Evolutionary conservation across 35 echinoderm and acorn worm species (phyloP).

Genomic region (Lytechinus variegatus): DNA sequence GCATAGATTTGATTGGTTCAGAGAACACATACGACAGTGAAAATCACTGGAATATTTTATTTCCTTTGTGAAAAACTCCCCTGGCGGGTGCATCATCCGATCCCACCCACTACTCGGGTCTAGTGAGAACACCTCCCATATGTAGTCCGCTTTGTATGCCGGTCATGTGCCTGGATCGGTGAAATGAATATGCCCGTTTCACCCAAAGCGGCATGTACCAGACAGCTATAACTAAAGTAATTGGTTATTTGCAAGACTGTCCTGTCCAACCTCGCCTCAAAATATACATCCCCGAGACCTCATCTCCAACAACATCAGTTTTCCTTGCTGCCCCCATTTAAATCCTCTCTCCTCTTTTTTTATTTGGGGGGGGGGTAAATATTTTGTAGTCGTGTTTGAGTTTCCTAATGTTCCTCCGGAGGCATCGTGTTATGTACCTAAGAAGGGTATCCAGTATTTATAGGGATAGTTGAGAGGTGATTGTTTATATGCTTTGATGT

Average conservation of each 20-base stretch:
- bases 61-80: too few species aligned
- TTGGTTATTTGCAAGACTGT: background rate
- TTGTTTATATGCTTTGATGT: background rate
- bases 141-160: background rate
- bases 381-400: background rate
- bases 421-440: background rate
- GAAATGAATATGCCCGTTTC: background rate
- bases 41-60: too few species aligned
- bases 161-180: background rate
- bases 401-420: background rate
- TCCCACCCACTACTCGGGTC: background rate
- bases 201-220: conserved; percentile 8
- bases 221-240: conserved; percentile 11
- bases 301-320: background rate
- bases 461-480: background rate
- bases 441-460: background rate
- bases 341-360: background rate
- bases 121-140: background rate
- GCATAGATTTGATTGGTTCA: too few species aligned
- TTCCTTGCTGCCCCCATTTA: background rate
- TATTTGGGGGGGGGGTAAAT: background rate
- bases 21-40: too few species aligned
- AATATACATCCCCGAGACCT: background rate
- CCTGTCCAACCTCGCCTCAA: background rate
- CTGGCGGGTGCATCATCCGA: too few species aligned